Conservation (phyloP, 2,113 vertebrate genomes). For the Dicaeum eximium region DNA sequence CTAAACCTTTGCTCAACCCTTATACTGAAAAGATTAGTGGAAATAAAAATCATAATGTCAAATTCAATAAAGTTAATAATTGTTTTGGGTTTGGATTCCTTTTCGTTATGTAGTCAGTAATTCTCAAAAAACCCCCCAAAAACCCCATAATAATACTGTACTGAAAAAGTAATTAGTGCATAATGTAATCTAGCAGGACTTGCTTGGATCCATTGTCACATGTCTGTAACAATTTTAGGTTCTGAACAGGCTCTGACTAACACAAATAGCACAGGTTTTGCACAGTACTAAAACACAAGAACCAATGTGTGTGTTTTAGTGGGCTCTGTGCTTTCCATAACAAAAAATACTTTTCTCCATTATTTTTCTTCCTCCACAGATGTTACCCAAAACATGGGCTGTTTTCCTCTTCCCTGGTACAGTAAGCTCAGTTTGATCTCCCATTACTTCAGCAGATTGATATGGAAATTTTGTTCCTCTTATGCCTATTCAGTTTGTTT, state of each 20-base stretch:
- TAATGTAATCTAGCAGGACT: background rate
- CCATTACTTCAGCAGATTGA: background rate
- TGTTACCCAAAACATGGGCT: background rate
- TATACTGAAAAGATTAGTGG: background rate
- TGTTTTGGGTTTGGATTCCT: accelerated
- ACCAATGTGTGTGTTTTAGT: background rate
- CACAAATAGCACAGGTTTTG: background rate
- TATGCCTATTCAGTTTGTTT: background rate
- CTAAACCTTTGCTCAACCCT: background rate
- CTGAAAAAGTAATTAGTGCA: background rate
- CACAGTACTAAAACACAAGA: background rate
- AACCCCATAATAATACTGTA: background rate
- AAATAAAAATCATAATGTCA: background rate
- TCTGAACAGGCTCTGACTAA: background rate
- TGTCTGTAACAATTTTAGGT: background rate
- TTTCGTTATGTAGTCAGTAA: background rate
- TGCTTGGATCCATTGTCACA: background rate
- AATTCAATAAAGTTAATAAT: background rate
- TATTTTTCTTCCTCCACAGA: background rate
- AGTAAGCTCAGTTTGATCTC: background rate
- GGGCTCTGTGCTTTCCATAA: background rate
- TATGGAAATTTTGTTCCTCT: constrained; percentile 2
- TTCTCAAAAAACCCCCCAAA: background rate
- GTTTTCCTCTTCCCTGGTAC: background rate
- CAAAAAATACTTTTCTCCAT: background rate